Percentiles rank a stretch among this genome's conserved stretches.
Evolutionary conservation across 1,140 invertebrate genomes (phyloP).

Genomic region (Euglossa dilemma): DNA sequence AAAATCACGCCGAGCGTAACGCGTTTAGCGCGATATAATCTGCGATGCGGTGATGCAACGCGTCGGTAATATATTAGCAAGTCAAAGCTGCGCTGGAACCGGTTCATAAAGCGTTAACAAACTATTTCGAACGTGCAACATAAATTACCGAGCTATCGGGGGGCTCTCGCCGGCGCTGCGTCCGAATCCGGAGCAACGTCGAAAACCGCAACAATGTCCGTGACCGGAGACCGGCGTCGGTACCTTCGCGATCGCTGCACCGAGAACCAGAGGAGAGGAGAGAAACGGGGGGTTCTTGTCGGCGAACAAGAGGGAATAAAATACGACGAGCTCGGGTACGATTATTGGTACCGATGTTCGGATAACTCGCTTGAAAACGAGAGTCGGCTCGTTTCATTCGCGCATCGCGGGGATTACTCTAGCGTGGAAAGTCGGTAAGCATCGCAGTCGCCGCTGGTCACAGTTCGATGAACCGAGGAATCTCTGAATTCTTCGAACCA

Average conservation of each 20-base stretch:
- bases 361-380: slow-evolving; percentile 33
- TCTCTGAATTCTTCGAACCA: slow-evolving; percentile 1
- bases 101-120: slow-evolving; percentile 48
- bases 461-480: slow-evolving; percentile 42
- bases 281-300: too few species aligned
- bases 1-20: slow-evolving; percentile 45
- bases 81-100: slow-evolving; percentile 33
- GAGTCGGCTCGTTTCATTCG: slow-evolving; percentile 35
- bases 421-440: slow-evolving; percentile 50
- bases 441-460: slow-evolving; percentile 27
- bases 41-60: slow-evolving; percentile 33
- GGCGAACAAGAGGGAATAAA: too few species aligned
- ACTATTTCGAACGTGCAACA: slow-evolving; percentile 38
- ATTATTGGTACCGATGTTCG: background rate
- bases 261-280: too few species aligned
- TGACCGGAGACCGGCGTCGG: too few species aligned
- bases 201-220: background rate
- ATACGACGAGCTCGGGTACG: background rate
- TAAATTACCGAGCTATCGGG: background rate
- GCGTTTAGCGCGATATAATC: slow-evolving; percentile 47
- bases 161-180: background rate
- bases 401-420: slow-evolving; percentile 32
- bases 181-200: background rate
- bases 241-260: too few species aligned
- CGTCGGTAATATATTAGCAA: slow-evolving; percentile 36